Percentiles rank a stretch among this genome's conserved stretches.
Conservation (phyloP, 2,797 vertebrate species). For the Enteromius fasciolatus region DNA sequence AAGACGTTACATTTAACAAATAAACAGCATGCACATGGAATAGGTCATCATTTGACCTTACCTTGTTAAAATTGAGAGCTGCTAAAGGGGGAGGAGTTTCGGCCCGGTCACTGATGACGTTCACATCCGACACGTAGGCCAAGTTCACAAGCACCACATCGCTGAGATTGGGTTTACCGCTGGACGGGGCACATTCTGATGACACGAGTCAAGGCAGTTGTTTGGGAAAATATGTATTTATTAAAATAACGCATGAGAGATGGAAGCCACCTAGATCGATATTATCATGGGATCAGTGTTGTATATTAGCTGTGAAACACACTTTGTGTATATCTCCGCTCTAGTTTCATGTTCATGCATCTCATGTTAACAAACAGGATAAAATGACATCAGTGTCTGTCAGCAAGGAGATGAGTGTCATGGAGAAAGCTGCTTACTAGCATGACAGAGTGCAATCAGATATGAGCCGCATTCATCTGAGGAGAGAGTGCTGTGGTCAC, state of each 20-base stretch:
- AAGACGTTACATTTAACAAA: not conserved
- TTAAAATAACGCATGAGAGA: not conserved
- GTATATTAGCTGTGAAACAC: not conserved
- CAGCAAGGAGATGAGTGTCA: slow-evolving; percentile 8
- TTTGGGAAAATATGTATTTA: not conserved
- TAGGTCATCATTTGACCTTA: slow-evolving; percentile 56
- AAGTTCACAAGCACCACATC: slow-evolving; percentile 88
- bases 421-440: not conserved
- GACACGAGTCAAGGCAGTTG: slow-evolving; percentile 38
- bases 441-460: slow-evolving; percentile 28
- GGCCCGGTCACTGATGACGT: slow-evolving; percentile 85
- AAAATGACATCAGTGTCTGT: slow-evolving; percentile 15
- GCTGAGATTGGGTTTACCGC: slow-evolving; percentile 85
- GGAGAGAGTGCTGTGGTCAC: not conserved
- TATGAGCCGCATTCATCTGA: not conserved
- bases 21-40: too few species aligned
- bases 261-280: not conserved
- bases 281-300: not conserved
- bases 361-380: slow-evolving; percentile 26
- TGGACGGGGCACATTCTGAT: slow-evolving; percentile 86
- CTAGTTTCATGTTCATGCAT: not conserved
- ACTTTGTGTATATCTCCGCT: not conserved
- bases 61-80: slow-evolving; percentile 89
- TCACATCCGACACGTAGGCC: slow-evolving; percentile 87
- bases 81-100: slow-evolving; percentile 88